Evolutionary conservation across 2,888 invertebrate genomes (phyloP), one percentile per base, ranked within the genome.

Genomic region (Papilio demoleus): DNA sequence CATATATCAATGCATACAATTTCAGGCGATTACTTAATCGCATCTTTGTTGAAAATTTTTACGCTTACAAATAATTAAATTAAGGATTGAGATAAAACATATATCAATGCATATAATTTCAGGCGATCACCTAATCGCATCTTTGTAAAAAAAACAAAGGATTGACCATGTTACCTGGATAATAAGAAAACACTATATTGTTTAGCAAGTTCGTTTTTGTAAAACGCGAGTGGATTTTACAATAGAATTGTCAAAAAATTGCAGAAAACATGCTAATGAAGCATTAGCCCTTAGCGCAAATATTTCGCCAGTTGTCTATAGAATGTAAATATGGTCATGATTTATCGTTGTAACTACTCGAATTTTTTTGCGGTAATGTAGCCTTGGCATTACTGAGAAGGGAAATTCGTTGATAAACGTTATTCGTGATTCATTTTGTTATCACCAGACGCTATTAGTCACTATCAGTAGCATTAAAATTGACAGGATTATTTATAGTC

Each of bases 341-440:
- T n/a, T n/a, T n/a, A n/a, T n/a, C n/a, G n/a, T n/a, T n/a, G n/a
- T n/a, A n/a, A n/a, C n/a, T n/a, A n/a, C n/a, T n/a, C n/a, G n/a
- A n/a, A n/a, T n/a, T n/a, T n/a, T n/a, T n/a, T n/a, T n/a, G n/a
- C n/a, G n/a, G n/a, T n/a, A n/a, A n/a, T n/a, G n/a, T n/a, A n/a
- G n/a, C n/a, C n/a, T n/a, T n/a, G n/a, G n/a, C n/a, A n/a, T n/a
- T n/a, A 53, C 27, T 27, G 53, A 17, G 27, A 56, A 31, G 31
- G 53, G 22, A 24, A 50, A 50, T 50, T 50, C 19, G 24, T 50
- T 50, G 24, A 24, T 3, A 47, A 22, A 47, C 1, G 50, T n/a
- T n/a, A n/a, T n/a, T n/a, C 24, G 22, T 50, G 50, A 50, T 50
- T 50, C 24, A 50, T 50, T 50, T 22, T 50, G 24, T 50, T 50